Evolutionary conservation across 2,113 vertebrate species (phyloP).

Genomic region (Anser brachyrhynchus): DNA sequence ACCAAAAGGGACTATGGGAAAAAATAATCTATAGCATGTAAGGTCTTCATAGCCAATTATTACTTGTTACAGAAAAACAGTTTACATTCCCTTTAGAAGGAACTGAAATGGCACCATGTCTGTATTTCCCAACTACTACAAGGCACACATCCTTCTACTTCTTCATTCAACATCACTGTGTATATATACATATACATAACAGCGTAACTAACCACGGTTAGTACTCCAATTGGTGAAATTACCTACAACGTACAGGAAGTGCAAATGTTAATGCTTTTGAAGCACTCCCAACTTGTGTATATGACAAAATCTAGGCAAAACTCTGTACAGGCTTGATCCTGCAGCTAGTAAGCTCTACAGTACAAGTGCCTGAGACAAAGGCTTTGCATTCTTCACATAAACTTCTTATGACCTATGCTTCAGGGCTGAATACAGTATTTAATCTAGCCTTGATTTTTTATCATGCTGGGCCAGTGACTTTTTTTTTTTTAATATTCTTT

Average conservation of each 20-base stretch:
- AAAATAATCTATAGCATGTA: background rate
- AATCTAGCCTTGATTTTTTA: constrained; percentile 42
- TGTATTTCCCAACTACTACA: background rate
- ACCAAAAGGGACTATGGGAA: background rate
- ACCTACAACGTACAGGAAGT: background rate
- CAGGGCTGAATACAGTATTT: constrained; percentile 21
- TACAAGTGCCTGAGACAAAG: background rate
- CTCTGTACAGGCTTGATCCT: background rate
- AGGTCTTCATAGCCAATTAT: background rate
- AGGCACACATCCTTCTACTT: background rate
- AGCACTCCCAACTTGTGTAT: background rate
- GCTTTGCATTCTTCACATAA: constrained; percentile 45
- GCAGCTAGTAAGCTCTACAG: background rate
- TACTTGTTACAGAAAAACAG: background rate
- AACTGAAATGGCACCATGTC: background rate
- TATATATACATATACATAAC: background rate
- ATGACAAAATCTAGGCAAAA: background rate
- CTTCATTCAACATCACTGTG: background rate
- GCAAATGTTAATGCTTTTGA: background rate
- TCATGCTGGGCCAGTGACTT: background rate
- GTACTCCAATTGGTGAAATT: background rate
- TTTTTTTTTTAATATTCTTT: constrained; percentile 11
- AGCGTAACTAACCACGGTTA: rapidly evolving
- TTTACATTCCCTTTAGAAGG: background rate
- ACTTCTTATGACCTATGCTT: constrained; percentile 31